Evolutionary conservation across 2,888 invertebrate genomes (phyloP), one percentile per base, ranked within the genome.

Genomic region (Apomyelois bistriatella): DNA sequence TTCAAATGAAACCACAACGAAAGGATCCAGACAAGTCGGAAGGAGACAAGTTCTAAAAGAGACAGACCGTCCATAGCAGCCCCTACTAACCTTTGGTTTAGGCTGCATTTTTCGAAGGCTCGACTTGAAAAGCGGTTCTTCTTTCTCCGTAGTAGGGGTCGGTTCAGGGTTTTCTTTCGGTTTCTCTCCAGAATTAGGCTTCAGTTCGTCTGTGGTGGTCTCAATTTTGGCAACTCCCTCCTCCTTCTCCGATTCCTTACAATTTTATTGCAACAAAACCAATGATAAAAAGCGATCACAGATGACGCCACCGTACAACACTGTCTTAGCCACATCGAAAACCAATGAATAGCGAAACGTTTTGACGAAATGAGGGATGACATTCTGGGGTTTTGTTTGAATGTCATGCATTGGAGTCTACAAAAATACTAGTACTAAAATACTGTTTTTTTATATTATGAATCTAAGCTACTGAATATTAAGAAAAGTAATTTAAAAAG

Each of bases 121-220:
- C 61, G 90, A 90, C 72, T 89, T 88, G 88, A 76, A 88, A 53
- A 90, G 78, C 41, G 90, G 90, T 66, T 88, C 90, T 65, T 90
- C 90, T 62, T 84, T 89, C 54, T 90, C 90, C 12, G 82, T 75
- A 36, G 74, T 65, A 36, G 85, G 80, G 16, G 82, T 73, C 36
- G 75, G 65, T 62, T 79, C 82, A 48, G 52, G 40, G 10, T 7
- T 56, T 30, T 55, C 56, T 47, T 50, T 62, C 58, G 73, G 59
- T 61, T 76, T 82, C 62, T 79, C 82, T 58, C 72, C 78, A 56
- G 75, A 73, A 66, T 73, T 79, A 46, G 88, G 89, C 80, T 83
- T 89, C 74, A 88, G 74, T 76, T 89, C 89, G 57, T 87, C 88
- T 48, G 89, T 86, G 5, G 86, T 89, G 15, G 89, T 86, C 66